Evolutionary conservation across 2,113 vertebrate species (phyloP).

Genomic region (Bombycilla garrulus): DNA sequence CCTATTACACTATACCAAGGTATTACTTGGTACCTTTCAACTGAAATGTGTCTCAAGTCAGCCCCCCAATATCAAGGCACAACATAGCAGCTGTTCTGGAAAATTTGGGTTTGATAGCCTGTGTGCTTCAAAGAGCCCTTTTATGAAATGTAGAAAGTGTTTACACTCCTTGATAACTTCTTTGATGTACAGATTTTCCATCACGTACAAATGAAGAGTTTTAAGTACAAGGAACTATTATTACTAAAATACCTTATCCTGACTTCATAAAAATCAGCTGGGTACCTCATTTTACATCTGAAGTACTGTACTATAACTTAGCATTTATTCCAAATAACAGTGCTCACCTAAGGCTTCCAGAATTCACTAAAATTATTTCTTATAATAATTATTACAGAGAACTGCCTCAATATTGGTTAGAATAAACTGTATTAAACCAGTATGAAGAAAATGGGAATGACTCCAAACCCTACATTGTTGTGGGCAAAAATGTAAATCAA

Average conservation of each 20-base stretch:
- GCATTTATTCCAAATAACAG: neutral
- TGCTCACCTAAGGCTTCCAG: neutral
- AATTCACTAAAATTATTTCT: slow-evolving; percentile 9
- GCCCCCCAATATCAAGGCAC: neutral
- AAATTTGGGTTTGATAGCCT: neutral
- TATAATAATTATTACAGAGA: neutral
- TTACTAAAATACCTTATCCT: slow-evolving; percentile 1
- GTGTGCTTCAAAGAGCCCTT: neutral
- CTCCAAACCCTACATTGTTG: neutral
- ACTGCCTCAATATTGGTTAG: slow-evolving; percentile 4
- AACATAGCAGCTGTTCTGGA: neutral
- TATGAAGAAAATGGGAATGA: slow-evolving; percentile 4
- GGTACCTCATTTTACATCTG: neutral
- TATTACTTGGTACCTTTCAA: neutral
- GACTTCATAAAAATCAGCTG: neutral
- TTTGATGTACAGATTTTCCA: slow-evolving; percentile 11
- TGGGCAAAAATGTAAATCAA: slow-evolving; percentile 17
- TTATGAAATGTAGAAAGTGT: neutral
- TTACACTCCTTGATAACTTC: neutral
- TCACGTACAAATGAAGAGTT: neutral
- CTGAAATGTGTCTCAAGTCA: neutral
- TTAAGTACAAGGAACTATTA: neutral
- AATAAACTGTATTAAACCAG: slow-evolving; percentile 7
- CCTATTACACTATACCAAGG: neutral
- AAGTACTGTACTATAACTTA: neutral